These are phyloP conservation scores for Netelia fuscicornis DNA, from an alignment of 2,888 invertebrate genomes.

Conservation along the genomic window DNA sequence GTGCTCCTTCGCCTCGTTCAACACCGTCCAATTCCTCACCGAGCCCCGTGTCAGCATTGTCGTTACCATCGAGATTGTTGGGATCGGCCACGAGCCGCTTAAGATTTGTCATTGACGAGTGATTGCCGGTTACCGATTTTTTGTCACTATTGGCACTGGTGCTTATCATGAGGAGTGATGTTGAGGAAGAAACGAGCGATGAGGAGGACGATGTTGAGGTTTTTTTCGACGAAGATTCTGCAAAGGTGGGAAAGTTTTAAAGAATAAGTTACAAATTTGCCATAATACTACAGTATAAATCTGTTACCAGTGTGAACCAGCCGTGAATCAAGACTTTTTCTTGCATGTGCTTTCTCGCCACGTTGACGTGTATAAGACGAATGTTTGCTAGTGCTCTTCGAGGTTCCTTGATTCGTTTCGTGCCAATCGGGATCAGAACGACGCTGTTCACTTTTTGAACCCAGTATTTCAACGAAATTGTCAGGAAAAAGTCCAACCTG, in stretches of 20 bases:
- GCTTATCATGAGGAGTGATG: constrained; percentile 61
- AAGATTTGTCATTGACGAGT: constrained; percentile 76
- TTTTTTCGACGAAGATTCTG: constrained; percentile 69
- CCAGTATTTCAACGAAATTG: constrained; percentile 94
- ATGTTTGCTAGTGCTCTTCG: constrained; percentile 73
- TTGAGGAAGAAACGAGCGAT: constrained; percentile 71
- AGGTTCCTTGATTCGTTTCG: constrained; percentile 71
- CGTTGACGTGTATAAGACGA: constrained; percentile 75
- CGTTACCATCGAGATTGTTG: constrained; percentile 73
- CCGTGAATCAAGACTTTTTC: constrained; percentile 80
- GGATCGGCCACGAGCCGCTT: constrained; percentile 78
- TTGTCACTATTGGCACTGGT: constrained; percentile 73
- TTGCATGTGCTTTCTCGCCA: constrained; percentile 79
- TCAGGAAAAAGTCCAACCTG: constrained; percentile 98
- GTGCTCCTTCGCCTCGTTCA: constrained; percentile 84
- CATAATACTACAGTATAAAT: too few relatives aligned
- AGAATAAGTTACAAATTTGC: not conserved
- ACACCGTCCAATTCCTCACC: constrained; percentile 85
- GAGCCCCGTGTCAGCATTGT: constrained; percentile 73
- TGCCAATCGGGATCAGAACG: constrained; percentile 74
- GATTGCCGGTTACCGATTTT: constrained; percentile 74
- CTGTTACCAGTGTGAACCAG: constrained; percentile 75
- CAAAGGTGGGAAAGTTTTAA: not conserved
- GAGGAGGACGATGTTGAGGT: constrained; percentile 71
- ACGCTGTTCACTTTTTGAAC: constrained; percentile 70